These are phyloP conservation scores for Epistrophe grossulariae DNA, from an alignment of 2,888 invertebrate species.

Conservation along the genomic window DNA sequence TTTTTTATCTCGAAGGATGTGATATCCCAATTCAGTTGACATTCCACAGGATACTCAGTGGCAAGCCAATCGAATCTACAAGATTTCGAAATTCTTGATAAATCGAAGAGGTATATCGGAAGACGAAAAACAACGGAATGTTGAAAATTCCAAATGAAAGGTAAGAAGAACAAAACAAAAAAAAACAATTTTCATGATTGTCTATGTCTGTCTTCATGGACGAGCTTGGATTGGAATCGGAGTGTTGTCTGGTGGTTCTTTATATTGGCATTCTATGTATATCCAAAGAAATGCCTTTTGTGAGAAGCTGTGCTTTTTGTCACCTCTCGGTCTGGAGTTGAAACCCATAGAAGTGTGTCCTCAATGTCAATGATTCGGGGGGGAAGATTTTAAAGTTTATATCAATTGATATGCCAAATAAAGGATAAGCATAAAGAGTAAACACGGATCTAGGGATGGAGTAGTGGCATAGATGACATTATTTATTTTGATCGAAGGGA, in stretches of 20 bases:
- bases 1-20: conserved; percentile 25
- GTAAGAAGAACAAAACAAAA: background rate
- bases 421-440: background rate
- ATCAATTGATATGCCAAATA: conserved; percentile 57
- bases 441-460: conserved; percentile 53
- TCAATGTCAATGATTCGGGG: conserved; percentile 32
- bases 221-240: conserved; percentile 7
- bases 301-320: conserved; percentile 54
- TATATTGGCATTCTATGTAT: conserved; percentile 36
- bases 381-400: conserved; percentile 48
- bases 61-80: conserved; percentile 36
- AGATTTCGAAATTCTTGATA: conserved; percentile 51
- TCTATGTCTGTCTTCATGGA: conserved; percentile 18
- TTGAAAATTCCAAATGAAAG: conserved; percentile 27
- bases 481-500: background rate
- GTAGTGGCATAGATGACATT: conserved; percentile 16
- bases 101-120: conserved; percentile 67
- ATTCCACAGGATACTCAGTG: conserved; percentile 50
- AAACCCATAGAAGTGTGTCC: conserved; percentile 39
- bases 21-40: conserved; percentile 61
- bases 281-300: conserved; percentile 55
- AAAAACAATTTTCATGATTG: conserved; percentile 67
- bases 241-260: conserved; percentile 21
- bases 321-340: conserved; percentile 39
- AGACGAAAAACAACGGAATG: conserved; percentile 39